phyloP scores from a whole-genome alignment of 2,888 invertebrate genomes.

The Campoletis raptor region DNA sequence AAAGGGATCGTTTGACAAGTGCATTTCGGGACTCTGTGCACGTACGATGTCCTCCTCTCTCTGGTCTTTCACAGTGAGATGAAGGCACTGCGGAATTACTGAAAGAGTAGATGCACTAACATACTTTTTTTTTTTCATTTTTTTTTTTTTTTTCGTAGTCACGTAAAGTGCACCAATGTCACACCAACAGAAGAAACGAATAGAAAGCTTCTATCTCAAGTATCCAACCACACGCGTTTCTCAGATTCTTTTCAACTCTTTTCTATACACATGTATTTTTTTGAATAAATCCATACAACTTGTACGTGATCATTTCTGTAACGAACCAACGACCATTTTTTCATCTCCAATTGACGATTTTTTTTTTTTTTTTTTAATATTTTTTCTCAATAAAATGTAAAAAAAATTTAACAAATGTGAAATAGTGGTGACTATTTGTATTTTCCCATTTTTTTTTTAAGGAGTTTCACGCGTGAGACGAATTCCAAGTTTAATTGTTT shows the following conservation, averaged over 20 bases:
- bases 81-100: constrained; percentile 58
- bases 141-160: constrained; percentile 56
- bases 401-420: no score
- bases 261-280: not conserved
- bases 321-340: not conserved
- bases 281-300: not conserved
- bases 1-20: constrained; percentile 68
- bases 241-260: constrained; percentile 25
- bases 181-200: constrained; percentile 32
- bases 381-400: no score
- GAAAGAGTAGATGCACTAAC: constrained; percentile 64
- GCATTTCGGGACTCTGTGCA: constrained; percentile 70
- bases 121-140: constrained; percentile 57
- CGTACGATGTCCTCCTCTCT: constrained; percentile 65
- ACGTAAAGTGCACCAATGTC: constrained; percentile 66
- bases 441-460: no score
- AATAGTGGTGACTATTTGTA: no score
- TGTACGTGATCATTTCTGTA: not conserved
- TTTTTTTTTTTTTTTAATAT: no score
- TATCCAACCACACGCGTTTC: constrained; percentile 48
- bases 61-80: constrained; percentile 33
- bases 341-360: not conserved
- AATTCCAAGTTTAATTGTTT: no score
- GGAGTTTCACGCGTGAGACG: no score
- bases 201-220: constrained; percentile 37